phyloP scores from a whole-genome alignment of 2,797 vertebrate genomes.

The Gymnothorax javanicus region DNA sequence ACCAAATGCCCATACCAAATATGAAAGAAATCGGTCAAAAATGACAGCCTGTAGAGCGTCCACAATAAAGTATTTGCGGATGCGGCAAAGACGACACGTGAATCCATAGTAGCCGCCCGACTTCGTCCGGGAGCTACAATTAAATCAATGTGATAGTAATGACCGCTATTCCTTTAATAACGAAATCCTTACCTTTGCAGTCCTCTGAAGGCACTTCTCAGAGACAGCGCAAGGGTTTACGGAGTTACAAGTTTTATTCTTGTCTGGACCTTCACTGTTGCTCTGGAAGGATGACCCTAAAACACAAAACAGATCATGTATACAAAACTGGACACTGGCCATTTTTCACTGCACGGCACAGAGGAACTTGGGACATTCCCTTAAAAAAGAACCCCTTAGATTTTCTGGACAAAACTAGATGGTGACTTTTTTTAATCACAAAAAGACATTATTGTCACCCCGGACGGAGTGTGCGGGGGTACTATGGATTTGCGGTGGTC shows the following conservation, averaged over 20 bases:
- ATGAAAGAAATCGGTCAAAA: too few species aligned
- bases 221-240: constrained; percentile 51
- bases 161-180: neutral
- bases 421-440: too few species aligned
- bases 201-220: constrained; percentile 83
- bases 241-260: constrained; percentile 40
- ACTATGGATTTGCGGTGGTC: too few species aligned
- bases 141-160: too few species aligned
- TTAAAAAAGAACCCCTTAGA: neutral
- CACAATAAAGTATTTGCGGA: too few species aligned
- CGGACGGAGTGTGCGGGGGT: too few species aligned
- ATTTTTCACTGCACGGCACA: neutral
- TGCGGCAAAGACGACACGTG: too few species aligned
- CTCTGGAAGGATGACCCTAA: constrained; percentile 4
- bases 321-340: neutral
- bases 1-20: too few species aligned
- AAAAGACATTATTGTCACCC: too few species aligned
- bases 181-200: constrained; percentile 83
- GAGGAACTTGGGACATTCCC: neutral
- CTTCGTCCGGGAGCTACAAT: too few species aligned
- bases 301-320: neutral
- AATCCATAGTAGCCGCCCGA: too few species aligned
- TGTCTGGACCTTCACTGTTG: constrained; percentile 32
- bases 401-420: neutral
- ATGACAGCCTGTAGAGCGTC: too few species aligned